These are phyloP conservation scores for Scaptomyza cyrtandrae DNA, from an alignment of 2,888 invertebrate species.

Conservation along the genomic window DNA sequence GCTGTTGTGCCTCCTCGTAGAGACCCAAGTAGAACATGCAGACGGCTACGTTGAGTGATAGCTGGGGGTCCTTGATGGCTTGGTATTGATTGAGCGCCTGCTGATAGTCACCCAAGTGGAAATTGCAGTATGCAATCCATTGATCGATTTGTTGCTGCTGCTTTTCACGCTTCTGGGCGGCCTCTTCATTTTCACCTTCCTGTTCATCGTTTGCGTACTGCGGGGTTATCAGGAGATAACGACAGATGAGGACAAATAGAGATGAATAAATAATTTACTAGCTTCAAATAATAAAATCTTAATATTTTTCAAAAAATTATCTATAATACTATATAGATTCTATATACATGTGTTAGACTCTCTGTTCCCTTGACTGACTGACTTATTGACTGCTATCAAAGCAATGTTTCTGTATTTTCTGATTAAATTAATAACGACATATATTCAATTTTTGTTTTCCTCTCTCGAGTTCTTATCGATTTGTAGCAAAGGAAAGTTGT, in stretches of 20 bases:
- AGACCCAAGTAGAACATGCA: constrained; percentile 96
- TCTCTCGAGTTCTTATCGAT: too few relatives aligned
- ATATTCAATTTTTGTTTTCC: too few relatives aligned
- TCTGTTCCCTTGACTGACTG: too few relatives aligned
- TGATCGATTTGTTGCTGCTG: constrained; percentile 86
- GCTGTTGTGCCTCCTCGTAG: constrained; percentile 88
- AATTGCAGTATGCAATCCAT: constrained; percentile 98
- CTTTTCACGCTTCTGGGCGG: constrained; percentile 58
- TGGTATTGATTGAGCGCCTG: constrained; percentile 91
- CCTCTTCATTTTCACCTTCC: constrained; percentile 59
- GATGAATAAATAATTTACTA: too few relatives aligned
- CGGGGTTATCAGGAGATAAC: background rate
- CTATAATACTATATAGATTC: too few relatives aligned
- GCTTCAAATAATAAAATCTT: too few relatives aligned
- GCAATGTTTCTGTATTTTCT: too few relatives aligned
- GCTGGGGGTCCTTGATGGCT: constrained; percentile 85
- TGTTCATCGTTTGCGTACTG: constrained; percentile 73
- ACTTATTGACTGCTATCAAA: too few relatives aligned
- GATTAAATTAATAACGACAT: too few relatives aligned
- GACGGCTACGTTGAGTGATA: constrained; percentile 93
- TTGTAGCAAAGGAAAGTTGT: too few relatives aligned
- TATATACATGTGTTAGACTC: too few relatives aligned
- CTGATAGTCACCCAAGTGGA: constrained; percentile 97
- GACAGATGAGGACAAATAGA: background rate
- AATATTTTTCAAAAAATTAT: too few relatives aligned